Base-by-base conservation (phyloP, 2,113 vertebrate species). In the Heterochromis multidens region DNA sequence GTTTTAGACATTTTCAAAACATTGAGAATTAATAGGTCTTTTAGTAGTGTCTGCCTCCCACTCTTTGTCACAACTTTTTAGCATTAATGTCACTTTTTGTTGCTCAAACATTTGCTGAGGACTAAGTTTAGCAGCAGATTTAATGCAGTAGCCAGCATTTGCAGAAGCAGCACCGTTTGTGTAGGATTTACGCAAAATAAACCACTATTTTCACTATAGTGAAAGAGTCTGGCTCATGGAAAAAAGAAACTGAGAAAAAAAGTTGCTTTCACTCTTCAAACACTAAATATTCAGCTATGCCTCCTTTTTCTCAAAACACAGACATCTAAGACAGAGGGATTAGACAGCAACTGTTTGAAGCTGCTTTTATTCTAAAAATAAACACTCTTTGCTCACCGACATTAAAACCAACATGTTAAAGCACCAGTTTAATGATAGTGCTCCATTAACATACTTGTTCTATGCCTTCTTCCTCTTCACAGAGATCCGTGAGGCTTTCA, bases 401-500 rank as follows among this genome's bases (percentile, higher is more conserved):
- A 6, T 19, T 88, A 61, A 31, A 77, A n/a, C 37, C 63, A 78
- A 46, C 14, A 21, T 62, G 1, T 59, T 40, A 13, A n/a, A 58
- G 23, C 31, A 6, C 23, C 65, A 25, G 37, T 35, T 52, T 29
- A 56, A 43, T 14, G 19, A 83, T 90, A 25, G 60, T 57, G 63
- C 40, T 23, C 6, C 10, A 74, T 77, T 27, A 78, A 80, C 70
- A 54, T 63, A 25, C 27, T 33, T 19, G 31, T 70, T 60, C 54
- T 23, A 3, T 52, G 16, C 19, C 21, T 86, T 37, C 49, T 76
- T 74, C 43, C 1, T 78, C 46, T 56, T 43, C 3, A 9, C 96
- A 99, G 98, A 99, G 92, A 99, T 98, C 89, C 97, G 98, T 0
- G 97, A 99, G 90, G 98, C 98, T 83, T 99, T 99, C 96, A 98